Evolutionary conservation across 2,888 invertebrate species (phyloP).

Genomic region (Autographa gamma): DNA sequence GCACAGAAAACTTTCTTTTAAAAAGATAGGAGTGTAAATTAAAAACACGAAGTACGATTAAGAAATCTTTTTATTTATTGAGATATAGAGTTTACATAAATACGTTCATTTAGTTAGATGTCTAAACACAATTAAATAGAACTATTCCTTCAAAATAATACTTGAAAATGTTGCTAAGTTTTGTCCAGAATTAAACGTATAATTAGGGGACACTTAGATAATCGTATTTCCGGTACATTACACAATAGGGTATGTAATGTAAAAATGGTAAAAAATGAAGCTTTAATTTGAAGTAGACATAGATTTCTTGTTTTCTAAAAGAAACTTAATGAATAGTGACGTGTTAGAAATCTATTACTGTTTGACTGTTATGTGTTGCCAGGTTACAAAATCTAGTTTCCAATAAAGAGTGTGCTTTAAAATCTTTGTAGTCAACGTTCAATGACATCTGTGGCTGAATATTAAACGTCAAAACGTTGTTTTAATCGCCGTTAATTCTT

Average conservation of each 20-base stretch:
- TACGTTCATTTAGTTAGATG: no score
- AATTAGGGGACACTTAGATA: constrained; percentile 76
- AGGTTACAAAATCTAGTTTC: constrained; percentile 16
- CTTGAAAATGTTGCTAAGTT: constrained; percentile 57
- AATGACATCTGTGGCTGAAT: no score
- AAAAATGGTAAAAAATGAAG: constrained; percentile 85
- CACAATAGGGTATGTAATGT: constrained; percentile 68
- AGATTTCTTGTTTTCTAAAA: constrained; percentile 82
- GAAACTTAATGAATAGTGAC: constrained; percentile 73
- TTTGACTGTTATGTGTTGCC: constrained; percentile 52
- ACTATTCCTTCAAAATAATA: background rate
- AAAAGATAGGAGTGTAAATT: no score
- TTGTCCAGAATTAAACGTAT: constrained; percentile 64
- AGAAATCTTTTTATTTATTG: no score
- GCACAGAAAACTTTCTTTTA: no score
- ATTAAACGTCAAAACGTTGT: no score
- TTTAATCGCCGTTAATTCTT: no score
- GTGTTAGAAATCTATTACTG: constrained; percentile 50
- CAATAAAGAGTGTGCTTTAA: background rate
- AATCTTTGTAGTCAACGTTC: background rate
- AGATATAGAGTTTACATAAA: no score
- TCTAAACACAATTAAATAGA: no score
- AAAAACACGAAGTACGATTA: no score
- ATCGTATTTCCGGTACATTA: constrained; percentile 73
- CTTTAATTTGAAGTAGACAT: constrained; percentile 88